These are phyloP conservation scores for Ethmia dodecea DNA, from an alignment of 2,888 invertebrate genomes.

Conservation along the genomic window DNA sequence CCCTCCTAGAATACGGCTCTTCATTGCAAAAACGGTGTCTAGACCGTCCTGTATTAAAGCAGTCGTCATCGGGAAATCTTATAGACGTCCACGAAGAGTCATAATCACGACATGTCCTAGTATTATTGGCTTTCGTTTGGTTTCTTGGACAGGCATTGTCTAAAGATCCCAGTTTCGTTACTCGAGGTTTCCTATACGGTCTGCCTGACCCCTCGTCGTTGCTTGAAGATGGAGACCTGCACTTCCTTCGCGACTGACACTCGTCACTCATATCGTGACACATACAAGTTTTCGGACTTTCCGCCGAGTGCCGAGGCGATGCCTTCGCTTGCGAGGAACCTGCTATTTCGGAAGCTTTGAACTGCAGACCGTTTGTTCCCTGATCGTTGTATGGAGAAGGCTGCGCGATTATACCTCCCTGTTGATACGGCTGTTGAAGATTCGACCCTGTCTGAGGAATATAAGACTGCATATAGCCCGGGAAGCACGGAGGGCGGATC, in stretches of 20 bases:
- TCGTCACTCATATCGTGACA: background rate
- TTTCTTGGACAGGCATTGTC: background rate
- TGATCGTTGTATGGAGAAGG: background rate
- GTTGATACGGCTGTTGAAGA: constrained; percentile 4
- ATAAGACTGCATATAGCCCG: background rate
- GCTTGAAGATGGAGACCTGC: background rate
- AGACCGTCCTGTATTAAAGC: constrained; percentile 19
- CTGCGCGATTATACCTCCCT: background rate
- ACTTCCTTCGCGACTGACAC: background rate
- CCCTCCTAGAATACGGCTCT: constrained; percentile 14
- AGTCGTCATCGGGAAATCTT: constrained; percentile 16
- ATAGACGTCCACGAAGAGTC: constrained; percentile 10
- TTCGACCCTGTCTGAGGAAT: constrained; percentile 6
- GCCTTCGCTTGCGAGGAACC: background rate
- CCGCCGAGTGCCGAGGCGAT: too few relatives aligned
- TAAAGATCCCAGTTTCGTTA: background rate
- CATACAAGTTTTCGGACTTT: too few relatives aligned
- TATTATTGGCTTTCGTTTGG: background rate
- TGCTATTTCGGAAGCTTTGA: too few relatives aligned
- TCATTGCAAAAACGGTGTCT: background rate
- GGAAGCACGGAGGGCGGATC: background rate
- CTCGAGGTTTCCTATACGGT: background rate
- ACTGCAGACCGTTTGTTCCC: background rate
- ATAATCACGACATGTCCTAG: constrained; percentile 3
- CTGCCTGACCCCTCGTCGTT: background rate